phyloP scores from a whole-genome alignment of 2,113 vertebrate genomes.

The Equus quagga region DNA sequence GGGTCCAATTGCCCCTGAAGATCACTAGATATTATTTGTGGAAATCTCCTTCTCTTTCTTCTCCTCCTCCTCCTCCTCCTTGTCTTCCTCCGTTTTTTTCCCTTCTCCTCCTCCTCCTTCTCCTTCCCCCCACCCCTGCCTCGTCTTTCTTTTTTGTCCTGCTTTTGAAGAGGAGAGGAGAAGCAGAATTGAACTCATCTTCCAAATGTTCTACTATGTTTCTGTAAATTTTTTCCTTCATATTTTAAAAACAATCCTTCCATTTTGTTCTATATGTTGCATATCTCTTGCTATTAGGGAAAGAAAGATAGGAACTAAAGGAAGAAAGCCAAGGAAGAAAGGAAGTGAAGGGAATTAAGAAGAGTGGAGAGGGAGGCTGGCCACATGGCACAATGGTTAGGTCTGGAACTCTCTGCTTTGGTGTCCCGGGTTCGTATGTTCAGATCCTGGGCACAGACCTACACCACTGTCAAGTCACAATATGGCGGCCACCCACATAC shows the following conservation, averaged over 20 bases:
- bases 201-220: background rate
- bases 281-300: background rate
- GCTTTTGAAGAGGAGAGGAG: background rate
- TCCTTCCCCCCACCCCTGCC: accelerated
- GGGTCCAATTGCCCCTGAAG: background rate
- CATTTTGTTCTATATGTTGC: background rate
- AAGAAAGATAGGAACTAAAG: background rate
- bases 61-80: background rate
- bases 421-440: too few species aligned
- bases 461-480: too few species aligned
- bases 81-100: too few species aligned
- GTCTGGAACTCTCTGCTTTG: too few species aligned
- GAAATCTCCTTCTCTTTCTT: background rate
- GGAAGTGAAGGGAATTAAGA: background rate
- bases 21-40: background rate
- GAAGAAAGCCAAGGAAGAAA: background rate
- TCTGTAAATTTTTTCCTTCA: background rate
- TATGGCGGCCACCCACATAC: too few species aligned
- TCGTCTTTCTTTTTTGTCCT: background rate
- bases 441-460: too few species aligned
- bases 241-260: background rate
- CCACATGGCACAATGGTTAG: too few species aligned
- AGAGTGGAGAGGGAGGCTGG: background rate
- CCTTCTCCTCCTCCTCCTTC: too few species aligned
- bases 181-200: background rate